phyloP scores from a whole-genome alignment of 2,113 vertebrate species.

The Acanthisitta chloris region DNA sequence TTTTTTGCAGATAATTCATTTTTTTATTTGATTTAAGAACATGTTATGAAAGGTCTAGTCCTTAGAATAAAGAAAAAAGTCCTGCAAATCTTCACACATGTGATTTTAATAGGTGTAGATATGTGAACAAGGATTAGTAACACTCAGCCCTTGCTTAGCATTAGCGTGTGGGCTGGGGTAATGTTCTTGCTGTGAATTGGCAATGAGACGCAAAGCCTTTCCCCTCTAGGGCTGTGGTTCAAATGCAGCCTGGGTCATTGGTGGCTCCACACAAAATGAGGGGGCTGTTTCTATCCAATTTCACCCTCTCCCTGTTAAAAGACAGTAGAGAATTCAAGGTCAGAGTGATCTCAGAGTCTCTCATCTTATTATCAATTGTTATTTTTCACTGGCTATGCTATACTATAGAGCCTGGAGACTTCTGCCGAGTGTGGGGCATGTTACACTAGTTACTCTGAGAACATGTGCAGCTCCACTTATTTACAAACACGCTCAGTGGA shows the following conservation, averaged over 20 bases:
- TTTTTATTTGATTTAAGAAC: constrained; percentile 1
- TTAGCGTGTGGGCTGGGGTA: constrained; percentile 23
- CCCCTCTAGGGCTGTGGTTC: constrained; percentile 45
- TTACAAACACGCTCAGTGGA: not conserved
- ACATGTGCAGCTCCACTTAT: not conserved
- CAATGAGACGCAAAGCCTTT: constrained; percentile 53
- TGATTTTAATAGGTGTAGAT: constrained; percentile 53
- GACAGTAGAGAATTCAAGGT: constrained; percentile 57
- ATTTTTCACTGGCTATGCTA: constrained; percentile 35
- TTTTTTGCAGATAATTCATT: not conserved
- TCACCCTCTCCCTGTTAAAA: constrained; percentile 50
- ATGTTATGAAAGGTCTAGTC: not conserved
- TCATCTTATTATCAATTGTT: constrained; percentile 56
- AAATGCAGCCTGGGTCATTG: constrained; percentile 44
- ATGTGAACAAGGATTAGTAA: constrained; percentile 43
- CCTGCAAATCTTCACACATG: constrained; percentile 18
- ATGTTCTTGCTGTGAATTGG: constrained; percentile 57
- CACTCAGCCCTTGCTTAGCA: constrained; percentile 28
- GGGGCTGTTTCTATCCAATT: constrained; percentile 46
- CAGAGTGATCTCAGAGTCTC: constrained; percentile 44
- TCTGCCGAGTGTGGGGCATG: not conserved
- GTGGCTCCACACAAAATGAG: constrained; percentile 32
- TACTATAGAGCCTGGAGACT: not conserved
- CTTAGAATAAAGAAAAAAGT: not conserved
- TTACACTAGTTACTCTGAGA: not conserved